Conservation (phyloP, 1,140 invertebrate species). For the Drosophila rhopaloa region DNA sequence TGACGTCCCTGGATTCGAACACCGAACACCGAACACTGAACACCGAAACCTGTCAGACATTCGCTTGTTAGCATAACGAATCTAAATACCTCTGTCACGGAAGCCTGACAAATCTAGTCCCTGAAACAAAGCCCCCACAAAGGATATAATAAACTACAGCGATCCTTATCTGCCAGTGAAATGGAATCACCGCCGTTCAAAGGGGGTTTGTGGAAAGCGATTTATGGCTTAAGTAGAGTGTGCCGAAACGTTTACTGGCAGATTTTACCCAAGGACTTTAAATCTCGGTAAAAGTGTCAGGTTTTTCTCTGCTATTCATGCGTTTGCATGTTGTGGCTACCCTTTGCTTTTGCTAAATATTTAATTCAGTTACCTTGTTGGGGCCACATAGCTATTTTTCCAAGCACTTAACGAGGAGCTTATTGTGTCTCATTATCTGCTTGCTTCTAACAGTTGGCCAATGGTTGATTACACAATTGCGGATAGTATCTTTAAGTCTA, state of each 20-base stretch:
- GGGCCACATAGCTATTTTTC: background rate
- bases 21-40: constrained; percentile 22
- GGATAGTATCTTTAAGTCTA: constrained; percentile 20
- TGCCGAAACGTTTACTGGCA: constrained; percentile 17
- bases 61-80: constrained; percentile 46
- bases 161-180: constrained; percentile 3
- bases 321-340: constrained; percentile 37
- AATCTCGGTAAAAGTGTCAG: constrained; percentile 6
- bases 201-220: constrained; percentile 12
- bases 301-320: constrained; percentile 3
- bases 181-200: constrained; percentile 4
- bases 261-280: background rate
- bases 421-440: constrained; percentile 15
- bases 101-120: constrained; percentile 38
- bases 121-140: constrained; percentile 22
- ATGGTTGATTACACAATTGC: constrained; percentile 18
- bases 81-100: constrained; percentile 45
- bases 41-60: constrained; percentile 37
- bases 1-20: constrained; percentile 30
- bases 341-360: constrained; percentile 62
- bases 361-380: constrained; percentile 40
- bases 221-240: constrained; percentile 30
- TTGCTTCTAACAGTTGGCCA: background rate
- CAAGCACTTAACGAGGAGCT: constrained; percentile 7
- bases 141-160: constrained; percentile 20